Evolutionary conservation across 1,140 invertebrate species (phyloP), one percentile per base, ranked within the genome.

Genomic region (Drosophila paulistorum): DNA sequence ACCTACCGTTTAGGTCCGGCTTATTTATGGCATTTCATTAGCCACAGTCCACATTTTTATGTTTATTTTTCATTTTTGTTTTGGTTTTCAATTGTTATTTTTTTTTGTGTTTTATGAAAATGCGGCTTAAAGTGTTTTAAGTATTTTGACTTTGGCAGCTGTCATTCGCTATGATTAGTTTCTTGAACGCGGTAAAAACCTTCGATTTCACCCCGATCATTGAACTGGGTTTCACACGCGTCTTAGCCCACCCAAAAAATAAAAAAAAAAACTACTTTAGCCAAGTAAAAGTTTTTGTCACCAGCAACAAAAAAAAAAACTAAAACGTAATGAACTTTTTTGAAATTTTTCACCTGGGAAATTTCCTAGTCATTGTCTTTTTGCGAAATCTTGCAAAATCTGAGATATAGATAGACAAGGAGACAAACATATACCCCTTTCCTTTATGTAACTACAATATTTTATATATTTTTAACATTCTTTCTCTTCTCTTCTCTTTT

Each of bases 131-230:
- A 61, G 71, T 76, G 72, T 67, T 59, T 74, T 37, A 68, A 79
- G 65, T 68, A 30, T 30, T 30, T 30, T 83, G 68, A 58, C 42
- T 73, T 74, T 61, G 78, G 64, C 82, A 86, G 82, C 82, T 86
- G 82, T 86, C 82, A 86, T 68, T 85, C 68, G 75, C 81, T 86
- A 75, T 86, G 82, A 86, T 85, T 81, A 76, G 82, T 85, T 81
- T 81, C 74, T 81, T 85, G 82, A 84, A 85, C 72, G 79, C 75
- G 71, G 51, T 39, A 65, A 71, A 85, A 71, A 68, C 83, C 82
- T 86, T 86, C 83, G 83, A 86, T 86, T 86, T 86, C 82, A 86
- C 83, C 79, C 76, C 65, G 74, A 75, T 35, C 82, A 86, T 81
- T 85, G 82, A 85, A 86, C 82, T 69, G 71, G 13, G 71, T 77